Percentiles rank a stretch among this genome's conserved stretches.
These are phyloP conservation scores for Lanius ludovicianus DNA, from an alignment of 2,113 vertebrate species.

Conservation along the genomic window DNA sequence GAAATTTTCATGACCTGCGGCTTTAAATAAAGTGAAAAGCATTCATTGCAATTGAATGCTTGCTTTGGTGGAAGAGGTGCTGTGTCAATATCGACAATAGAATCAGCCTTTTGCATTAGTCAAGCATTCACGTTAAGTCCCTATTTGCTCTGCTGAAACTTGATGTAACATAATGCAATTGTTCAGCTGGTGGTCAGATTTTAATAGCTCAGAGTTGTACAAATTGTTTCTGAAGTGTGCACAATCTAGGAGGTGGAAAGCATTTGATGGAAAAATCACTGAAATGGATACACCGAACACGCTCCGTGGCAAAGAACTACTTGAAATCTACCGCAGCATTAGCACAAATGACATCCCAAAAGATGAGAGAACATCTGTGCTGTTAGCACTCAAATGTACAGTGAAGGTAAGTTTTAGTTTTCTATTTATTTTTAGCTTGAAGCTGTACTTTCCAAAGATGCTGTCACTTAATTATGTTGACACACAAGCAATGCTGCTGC, in stretches of 20 bases:
- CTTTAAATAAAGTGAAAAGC: neutral
- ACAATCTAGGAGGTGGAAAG: slow-evolving; percentile 81
- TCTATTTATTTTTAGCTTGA: neutral
- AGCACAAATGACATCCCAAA: slow-evolving; percentile 55
- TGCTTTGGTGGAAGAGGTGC: neutral
- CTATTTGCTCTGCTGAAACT: neutral
- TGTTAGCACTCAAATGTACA: slow-evolving; percentile 82
- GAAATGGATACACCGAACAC: slow-evolving; percentile 86
- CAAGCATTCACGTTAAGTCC: neutral
- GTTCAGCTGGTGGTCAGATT: neutral
- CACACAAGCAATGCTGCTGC: neutral
- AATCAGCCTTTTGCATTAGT: neutral
- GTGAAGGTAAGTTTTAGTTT: slow-evolving; percentile 78
- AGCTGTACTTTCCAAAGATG: neutral
- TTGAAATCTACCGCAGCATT: slow-evolving; percentile 82
- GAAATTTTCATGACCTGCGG: neutral
- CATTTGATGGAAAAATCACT: slow-evolving; percentile 73
- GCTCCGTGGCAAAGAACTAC: slow-evolving; percentile 82
- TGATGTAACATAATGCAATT: neutral
- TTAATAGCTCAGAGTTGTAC: neutral
- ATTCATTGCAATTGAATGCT: neutral
- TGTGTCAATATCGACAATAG: neutral
- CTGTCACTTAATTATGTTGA: neutral
- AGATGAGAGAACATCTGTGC: slow-evolving; percentile 78
- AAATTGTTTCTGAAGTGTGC: slow-evolving; percentile 80